These are phyloP conservation scores for Pterocles burchelli DNA, from an alignment of 2,113 vertebrate species.

Conservation along the genomic window DNA sequence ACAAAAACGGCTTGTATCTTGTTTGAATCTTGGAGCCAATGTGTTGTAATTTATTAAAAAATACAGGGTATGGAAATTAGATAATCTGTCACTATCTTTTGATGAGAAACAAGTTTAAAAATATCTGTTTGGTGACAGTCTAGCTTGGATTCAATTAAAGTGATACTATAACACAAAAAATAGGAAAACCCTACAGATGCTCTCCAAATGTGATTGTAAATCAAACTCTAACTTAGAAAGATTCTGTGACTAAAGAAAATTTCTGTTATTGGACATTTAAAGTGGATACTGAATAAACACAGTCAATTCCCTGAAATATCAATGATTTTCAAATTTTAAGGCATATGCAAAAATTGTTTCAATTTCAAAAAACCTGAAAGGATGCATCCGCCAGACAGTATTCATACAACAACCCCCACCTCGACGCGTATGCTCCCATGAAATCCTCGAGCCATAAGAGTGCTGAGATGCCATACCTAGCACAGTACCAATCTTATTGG, in stretches of 20 bases:
- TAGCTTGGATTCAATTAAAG: background rate
- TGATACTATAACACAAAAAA: background rate
- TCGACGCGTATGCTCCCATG: fast-evolving
- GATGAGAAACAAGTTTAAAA: background rate
- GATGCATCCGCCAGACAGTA: background rate
- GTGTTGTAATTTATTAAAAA: background rate
- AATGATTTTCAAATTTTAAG: background rate
- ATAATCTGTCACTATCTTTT: background rate
- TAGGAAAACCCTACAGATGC: background rate
- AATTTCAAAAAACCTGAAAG: background rate
- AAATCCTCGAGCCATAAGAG: fast-evolving
- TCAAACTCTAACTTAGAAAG: background rate
- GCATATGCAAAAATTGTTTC: background rate
- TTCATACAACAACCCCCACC: background rate
- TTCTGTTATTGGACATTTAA: background rate
- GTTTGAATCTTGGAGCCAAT: background rate
- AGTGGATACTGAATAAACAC: background rate
- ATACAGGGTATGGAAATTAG: background rate
- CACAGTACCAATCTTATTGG: slow-evolving; percentile 97
- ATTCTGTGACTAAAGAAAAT: background rate
- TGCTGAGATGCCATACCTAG: slow-evolving; percentile 81
- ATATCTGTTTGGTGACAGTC: background rate
- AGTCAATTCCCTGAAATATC: background rate
- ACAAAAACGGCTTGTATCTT: fast-evolving
- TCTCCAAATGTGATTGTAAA: background rate